phyloP scores from a whole-genome alignment of 2,113 vertebrate genomes.

The Bostrychus sinensis region DNA sequence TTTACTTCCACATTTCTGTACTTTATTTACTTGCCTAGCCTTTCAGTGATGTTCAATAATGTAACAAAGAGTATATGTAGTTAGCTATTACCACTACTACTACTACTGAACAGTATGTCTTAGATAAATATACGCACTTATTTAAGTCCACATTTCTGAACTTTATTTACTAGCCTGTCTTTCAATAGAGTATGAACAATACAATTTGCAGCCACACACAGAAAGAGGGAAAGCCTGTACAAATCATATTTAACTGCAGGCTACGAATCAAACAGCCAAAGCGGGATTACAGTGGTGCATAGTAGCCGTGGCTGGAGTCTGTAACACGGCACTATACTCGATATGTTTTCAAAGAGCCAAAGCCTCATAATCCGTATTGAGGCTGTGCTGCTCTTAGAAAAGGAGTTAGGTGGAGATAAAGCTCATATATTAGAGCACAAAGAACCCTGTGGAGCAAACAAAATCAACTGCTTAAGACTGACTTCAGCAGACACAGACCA shows the following conservation, averaged over 20 bases:
- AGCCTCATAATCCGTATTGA: conserved; percentile 62
- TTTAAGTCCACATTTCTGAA: too few relatives aligned
- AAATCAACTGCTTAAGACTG: conserved; percentile 49
- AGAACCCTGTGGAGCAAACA: conserved; percentile 49
- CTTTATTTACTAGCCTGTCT: too few relatives aligned
- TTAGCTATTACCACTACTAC: too few relatives aligned
- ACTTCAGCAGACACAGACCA: conserved; percentile 53
- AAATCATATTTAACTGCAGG: conserved; percentile 60
- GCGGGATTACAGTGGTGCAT: conserved; percentile 51
- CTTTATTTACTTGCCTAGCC: too few relatives aligned
- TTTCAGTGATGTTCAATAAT: too few relatives aligned
- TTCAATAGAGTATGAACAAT: conserved; percentile 5
- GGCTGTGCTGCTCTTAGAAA: conserved; percentile 51
- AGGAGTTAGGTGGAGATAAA: conserved; percentile 62
- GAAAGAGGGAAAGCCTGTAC: conserved; percentile 12
- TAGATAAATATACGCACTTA: too few relatives aligned
- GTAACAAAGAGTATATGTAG: too few relatives aligned
- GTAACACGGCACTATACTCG: conserved; percentile 47
- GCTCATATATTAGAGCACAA: conserved; percentile 51
- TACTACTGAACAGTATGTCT: too few relatives aligned
- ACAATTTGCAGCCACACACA: conserved; percentile 10
- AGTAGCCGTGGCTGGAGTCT: conserved; percentile 31
- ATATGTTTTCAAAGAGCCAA: conserved; percentile 59
- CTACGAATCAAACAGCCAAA: conserved; percentile 47
- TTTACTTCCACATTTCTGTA: too few relatives aligned